Evolutionary conservation across 2,888 invertebrate genomes (phyloP), one percentile per base, ranked within the genome.

Genomic region (Acrobasis consociella): DNA sequence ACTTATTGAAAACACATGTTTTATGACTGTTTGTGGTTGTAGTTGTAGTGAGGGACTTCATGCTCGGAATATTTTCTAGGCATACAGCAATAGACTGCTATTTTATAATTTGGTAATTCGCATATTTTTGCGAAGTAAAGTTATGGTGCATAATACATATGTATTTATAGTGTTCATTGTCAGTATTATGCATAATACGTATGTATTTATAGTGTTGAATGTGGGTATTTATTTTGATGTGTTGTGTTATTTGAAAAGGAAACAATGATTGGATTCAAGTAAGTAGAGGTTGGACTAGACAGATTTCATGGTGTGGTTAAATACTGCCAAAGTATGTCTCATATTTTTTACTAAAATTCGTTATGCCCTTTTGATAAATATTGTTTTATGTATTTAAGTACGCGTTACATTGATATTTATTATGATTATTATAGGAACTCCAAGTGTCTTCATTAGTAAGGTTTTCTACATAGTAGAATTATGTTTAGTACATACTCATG

Each of bases 51-150:
- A 3, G 22, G 3, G 22, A 2, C 22, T 2, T 1, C 1, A 31
- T 31, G 31, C 31, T 2, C 7, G 31, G 31, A 31, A 31, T 31
- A 31, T 8, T 31, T 31, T 31, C 31, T 31, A 0, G 8, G 31
- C 31, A 31, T 31, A 31, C 13, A 13, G 2, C 11, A 11, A 42
- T 42, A 42, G 46, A 46, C 46, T 46, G 46, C 11, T 42, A 46
- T 46, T 46, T 46, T 46, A 46, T 46, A 13, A 13, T 13, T n/a
- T 46, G n/a, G 11, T 46, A 5, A 11, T n/a, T 46, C 13, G 46
- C 7, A n/a, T n/a, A 46, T 46, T 46, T 52, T 52, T 52, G 52
- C 37, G 52, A 52, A 31, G 31, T 52, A 52, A 17, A 51, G 9
- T 31, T 13, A 52, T 7, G 37, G 13, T 52, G 52, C 51, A 13